phyloP scores from a whole-genome alignment of 92 coral and sea anemone species.

The Hydrozoanthus gracilis region DNA sequence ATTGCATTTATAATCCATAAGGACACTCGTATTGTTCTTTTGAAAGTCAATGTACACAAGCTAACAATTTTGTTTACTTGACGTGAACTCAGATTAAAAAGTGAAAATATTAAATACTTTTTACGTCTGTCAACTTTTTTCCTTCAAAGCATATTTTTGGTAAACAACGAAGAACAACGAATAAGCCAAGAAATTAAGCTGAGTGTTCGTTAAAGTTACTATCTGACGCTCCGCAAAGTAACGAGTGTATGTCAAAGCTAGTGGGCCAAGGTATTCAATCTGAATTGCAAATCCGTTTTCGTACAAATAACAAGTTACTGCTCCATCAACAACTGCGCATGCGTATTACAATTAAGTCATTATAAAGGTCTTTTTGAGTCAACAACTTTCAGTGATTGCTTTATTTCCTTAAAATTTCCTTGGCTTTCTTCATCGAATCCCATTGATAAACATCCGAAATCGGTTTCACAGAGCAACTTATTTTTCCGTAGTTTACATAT shows the following conservation, averaged over 20 bases:
- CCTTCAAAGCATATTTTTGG: neutral
- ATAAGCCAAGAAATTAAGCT: too few species aligned
- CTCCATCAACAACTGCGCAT: neutral
- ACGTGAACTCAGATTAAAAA: neutral
- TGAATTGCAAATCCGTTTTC: conserved; percentile 6
- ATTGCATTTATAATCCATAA: neutral
- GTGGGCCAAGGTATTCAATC: neutral
- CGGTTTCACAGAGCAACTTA: too few species aligned
- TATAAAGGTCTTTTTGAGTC: neutral
- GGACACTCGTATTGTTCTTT: neutral
- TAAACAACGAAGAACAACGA: neutral
- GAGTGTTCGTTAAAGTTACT: neutral
- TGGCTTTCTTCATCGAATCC: too few species aligned
- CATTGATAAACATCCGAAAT: too few species aligned
- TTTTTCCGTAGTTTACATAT: too few species aligned
- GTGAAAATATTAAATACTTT: neutral
- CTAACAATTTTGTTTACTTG: neutral
- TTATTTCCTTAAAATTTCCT: too few species aligned
- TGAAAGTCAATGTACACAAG: conserved; percentile 21
- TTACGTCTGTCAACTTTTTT: neutral
- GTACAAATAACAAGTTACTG: neutral
- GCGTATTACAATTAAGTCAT: neutral
- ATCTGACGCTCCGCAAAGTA: neutral
- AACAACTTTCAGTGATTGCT: neutral
- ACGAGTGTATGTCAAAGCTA: neutral